Percentiles rank a stretch among this genome's conserved stretches.
Conservation (phyloP, 2,888 invertebrate species). For the Nomada fabriciana region DNA sequence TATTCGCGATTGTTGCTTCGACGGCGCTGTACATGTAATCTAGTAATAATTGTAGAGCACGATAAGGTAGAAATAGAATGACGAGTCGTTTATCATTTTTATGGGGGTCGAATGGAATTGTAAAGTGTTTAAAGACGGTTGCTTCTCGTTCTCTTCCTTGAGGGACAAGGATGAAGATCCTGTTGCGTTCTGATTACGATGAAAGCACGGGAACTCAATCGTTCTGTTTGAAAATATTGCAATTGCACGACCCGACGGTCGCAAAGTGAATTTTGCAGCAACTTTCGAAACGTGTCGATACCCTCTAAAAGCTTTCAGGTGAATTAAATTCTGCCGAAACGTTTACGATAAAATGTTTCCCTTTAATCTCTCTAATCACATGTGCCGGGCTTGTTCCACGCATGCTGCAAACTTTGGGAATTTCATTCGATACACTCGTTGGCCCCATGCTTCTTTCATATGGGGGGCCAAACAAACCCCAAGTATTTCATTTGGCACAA, state of each 20-base stretch:
- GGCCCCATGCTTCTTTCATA: slow-evolving; percentile 26
- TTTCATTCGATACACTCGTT: slow-evolving; percentile 48
- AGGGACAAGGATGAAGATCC: slow-evolving; percentile 30
- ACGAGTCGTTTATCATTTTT: too few relatives aligned
- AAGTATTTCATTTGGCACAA: neutral
- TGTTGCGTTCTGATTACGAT: slow-evolving; percentile 16
- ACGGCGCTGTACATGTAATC: too few relatives aligned
- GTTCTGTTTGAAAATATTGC: slow-evolving; percentile 59
- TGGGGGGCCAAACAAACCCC: neutral
- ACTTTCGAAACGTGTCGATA: slow-evolving; percentile 60
- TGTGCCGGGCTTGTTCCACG: slow-evolving; percentile 53
- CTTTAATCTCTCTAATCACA: slow-evolving; percentile 71
- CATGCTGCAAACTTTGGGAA: slow-evolving; percentile 58
- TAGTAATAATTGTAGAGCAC: too few relatives aligned
- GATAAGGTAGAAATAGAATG: too few relatives aligned
- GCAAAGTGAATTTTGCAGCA: slow-evolving; percentile 61
- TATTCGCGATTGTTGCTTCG: neutral
- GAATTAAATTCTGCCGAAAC: slow-evolving; percentile 68
- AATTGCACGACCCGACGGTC: slow-evolving; percentile 41
- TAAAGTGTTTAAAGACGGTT: neutral
- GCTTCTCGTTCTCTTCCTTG: neutral
- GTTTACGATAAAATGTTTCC: slow-evolving; percentile 70
- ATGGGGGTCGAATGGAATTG: too few relatives aligned
- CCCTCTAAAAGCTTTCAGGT: slow-evolving; percentile 68
- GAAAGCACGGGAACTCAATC: slow-evolving; percentile 51